Evolutionary conservation across 2,113 vertebrate species (phyloP), one percentile per base, ranked within the genome.

Genomic region (Fukomys damarensis): DNA sequence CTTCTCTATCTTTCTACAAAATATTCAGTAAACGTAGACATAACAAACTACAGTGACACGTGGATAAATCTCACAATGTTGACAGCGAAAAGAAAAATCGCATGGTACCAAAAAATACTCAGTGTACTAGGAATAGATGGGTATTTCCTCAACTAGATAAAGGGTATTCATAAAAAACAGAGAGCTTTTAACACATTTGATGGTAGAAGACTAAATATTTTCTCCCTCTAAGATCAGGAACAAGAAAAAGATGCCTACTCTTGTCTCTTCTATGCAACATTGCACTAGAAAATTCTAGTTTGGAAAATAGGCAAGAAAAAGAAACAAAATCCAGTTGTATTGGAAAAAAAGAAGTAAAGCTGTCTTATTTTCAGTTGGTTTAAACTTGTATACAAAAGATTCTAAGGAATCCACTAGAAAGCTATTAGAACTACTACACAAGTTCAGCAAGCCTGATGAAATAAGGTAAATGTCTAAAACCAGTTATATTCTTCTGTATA

Each of bases 81-180:
- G 59, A 93, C 35, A 90, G 56, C 72, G 41, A 59, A 83, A 83
- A 32, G 4, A 46, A 22, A 43, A 63, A 79, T 84, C 52, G 24
- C 22, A 58, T 6, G 20, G 38, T 90, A 74, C 26, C 26, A 66
- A 43, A 49, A 46, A 70, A 91, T 92, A 59, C 7, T 16, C 76
- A n/a, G n/a, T 35, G 43, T 83, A n/a, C 30, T 81, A 52, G 43
- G 38, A 85, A 32, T 35, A 65, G 49, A 70, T 68, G 70, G 86
- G 26, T 70, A 81, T 32, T 87, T 90, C 77, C n/a, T 90, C 61
- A 95, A 32, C 26, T 16, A 74, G n/a, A 70, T 70, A 38, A 93
- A 93, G 61, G n/a, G 12, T 65, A 59, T 32, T 43, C n/a, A 46
- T 61, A 46, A 56, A 74, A 74, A 84, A 86, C 9, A 24, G 35